Evolutionary conservation across 2,888 invertebrate genomes (phyloP), one percentile per base, ranked within the genome.

Genomic region (Drosophila affinis): DNA sequence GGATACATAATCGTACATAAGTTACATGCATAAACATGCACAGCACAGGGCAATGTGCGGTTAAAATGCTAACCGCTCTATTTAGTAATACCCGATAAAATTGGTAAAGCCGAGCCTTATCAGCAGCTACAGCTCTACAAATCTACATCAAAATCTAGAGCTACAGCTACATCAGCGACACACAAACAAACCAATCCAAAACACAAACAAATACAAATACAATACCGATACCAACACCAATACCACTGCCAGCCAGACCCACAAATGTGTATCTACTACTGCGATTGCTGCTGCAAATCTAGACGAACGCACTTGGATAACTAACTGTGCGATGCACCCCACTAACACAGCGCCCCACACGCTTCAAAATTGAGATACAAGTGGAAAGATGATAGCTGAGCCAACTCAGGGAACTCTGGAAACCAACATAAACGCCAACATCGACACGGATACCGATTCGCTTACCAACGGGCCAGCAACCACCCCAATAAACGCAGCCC

Each of bases 351-450:
- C 39, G 39, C 14, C 14, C 39, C 39, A 39, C 39, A 39, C 39
- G 39, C 39, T 39, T n/a, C 39, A n/a, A 39, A 39, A 14, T 39
- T 62, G 62, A 63, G 62, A 60, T 60, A 49, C 60, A 44, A 21
- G 34, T 56, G 32, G 53, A 69, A 86, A 84, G 76, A 90, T 90
- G 84, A 88, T 89, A 80, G 86, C 85, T 70, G 85, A 91, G 81
- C 89, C 85, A 79, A 77, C 88, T 75, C 90, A 89, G 81, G 89
- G 86, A 77, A 54, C 46, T 80, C 80, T 39, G 7, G 39, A n/a
- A 74, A 86, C 61, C 69, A 68, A 73, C 72, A 75, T 47, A 48
- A 52, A 57, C 60, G 44, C 34, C 24, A 24, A 24, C 24, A 24
- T 24, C 12, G 12, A 34, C 14, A 34, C 34, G 34, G 34, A 34